Evolutionary conservation across 1,140 invertebrate species (phyloP).

Genomic region (Dreissena rostriformis): DNA sequence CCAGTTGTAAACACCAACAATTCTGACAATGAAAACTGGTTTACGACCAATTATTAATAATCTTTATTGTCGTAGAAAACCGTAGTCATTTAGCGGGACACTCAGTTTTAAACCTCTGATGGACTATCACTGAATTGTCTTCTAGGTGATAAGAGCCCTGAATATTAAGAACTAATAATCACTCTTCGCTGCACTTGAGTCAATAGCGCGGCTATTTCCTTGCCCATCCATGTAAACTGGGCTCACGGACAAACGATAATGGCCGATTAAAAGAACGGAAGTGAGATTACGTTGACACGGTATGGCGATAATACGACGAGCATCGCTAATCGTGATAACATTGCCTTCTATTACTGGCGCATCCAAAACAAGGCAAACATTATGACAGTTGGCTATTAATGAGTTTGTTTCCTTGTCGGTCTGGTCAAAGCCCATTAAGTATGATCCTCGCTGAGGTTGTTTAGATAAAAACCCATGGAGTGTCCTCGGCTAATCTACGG

Average conservation of each 20-base stretch:
- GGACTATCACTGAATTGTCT: slow-evolving; percentile 22
- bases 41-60: too few relatives aligned
- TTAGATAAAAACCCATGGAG: slow-evolving; percentile 43
- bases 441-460: slow-evolving; percentile 5
- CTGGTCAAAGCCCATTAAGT: slow-evolving; percentile 58
- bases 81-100: not conserved
- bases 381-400: slow-evolving; percentile 52
- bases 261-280: slow-evolving; percentile 42
- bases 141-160: slow-evolving; percentile 13
- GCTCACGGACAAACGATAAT: slow-evolving; percentile 37
- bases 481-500: slow-evolving; percentile 36
- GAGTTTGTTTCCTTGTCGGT: slow-evolving; percentile 47
- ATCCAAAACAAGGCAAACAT: slow-evolving; percentile 55
- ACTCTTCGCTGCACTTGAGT: slow-evolving; percentile 19
- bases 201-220: slow-evolving; percentile 38
- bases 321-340: not conserved
- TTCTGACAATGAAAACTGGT: too few relatives aligned
- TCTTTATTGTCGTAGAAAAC: too few relatives aligned
- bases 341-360: not conserved
- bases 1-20: too few relatives aligned
- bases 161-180: slow-evolving; percentile 19
- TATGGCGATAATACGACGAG: slow-evolving; percentile 26
- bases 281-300: slow-evolving; percentile 35
- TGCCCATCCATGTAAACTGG: slow-evolving; percentile 27
- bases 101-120: not conserved